Percentiles rank a stretch among this genome's conserved stretches.
phyloP scores from a whole-genome alignment of 2,113 vertebrate species.

The Elanoides forficatus region DNA sequence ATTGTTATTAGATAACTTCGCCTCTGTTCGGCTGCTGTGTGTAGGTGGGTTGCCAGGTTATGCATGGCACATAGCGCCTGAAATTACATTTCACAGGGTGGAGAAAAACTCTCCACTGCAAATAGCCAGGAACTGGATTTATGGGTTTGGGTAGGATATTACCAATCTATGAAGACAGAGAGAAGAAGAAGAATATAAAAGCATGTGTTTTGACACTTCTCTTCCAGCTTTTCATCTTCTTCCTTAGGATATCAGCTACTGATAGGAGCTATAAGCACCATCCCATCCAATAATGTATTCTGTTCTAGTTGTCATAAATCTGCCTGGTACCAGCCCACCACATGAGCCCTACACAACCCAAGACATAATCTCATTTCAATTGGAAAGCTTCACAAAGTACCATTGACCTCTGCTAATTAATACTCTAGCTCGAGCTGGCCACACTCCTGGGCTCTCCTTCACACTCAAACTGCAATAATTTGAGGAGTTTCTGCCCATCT shows the following conservation, averaged over 20 bases:
- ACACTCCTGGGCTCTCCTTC: neutral
- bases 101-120: neutral
- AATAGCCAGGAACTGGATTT: neutral
- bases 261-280: accelerated
- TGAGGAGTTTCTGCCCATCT: neutral
- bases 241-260: neutral
- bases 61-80: neutral
- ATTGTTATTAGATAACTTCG: neutral
- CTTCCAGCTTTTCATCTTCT: neutral
- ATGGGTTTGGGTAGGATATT: neutral
- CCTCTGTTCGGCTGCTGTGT: neutral
- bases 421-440: neutral
- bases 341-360: no score
- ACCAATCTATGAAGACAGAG: neutral
- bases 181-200: neutral
- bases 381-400: neutral
- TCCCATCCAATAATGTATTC: neutral
- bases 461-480: neutral
- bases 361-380: neutral
- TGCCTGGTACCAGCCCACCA: neutral
- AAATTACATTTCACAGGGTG: neutral
- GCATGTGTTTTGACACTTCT: neutral
- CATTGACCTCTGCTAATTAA: neutral
- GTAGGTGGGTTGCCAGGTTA: slow-evolving; percentile 27
- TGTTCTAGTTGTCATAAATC: neutral